Percentiles rank a stretch among this genome's conserved stretches.
Evolutionary conservation across 2,797 vertebrate genomes (phyloP).

Genomic region (Apodemus agrarius): DNA sequence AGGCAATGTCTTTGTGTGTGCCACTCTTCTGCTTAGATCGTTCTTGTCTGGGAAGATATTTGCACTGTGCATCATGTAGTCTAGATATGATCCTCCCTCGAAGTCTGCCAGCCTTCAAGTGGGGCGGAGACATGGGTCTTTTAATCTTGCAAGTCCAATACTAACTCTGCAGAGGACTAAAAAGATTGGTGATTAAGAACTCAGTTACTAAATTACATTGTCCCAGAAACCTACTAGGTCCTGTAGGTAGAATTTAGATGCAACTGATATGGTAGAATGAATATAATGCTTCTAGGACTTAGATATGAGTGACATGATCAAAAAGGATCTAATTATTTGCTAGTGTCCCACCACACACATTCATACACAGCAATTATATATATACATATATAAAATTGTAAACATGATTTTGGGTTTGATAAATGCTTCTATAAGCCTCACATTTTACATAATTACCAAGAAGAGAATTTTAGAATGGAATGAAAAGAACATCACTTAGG

Average conservation of each 20-base stretch:
- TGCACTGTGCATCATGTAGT: not conserved
- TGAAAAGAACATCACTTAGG: slow-evolving; percentile 36
- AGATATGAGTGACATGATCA: not conserved
- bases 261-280: not conserved
- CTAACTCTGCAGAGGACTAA: not conserved
- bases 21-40: not conserved
- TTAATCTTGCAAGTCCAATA: not conserved
- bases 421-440: slow-evolving; percentile 34
- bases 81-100: not conserved
- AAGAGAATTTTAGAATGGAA: slow-evolving; percentile 25
- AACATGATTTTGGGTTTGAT: slow-evolving; percentile 14
- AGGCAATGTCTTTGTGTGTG: not conserved
- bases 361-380: not conserved
- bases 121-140: not conserved
- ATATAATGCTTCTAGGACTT: not conserved
- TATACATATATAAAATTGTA: not conserved
- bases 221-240: not conserved
- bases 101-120: not conserved
- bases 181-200: not conserved
- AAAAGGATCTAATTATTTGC: not conserved
- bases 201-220: not conserved
- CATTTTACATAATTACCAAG: slow-evolving; percentile 35
- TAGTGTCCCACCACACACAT: not conserved
- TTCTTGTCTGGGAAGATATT: not conserved
- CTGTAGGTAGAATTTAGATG: not conserved